Evolutionary conservation across 2,113 vertebrate species (phyloP).

Genomic region (Gadus macrocephalus): DNA sequence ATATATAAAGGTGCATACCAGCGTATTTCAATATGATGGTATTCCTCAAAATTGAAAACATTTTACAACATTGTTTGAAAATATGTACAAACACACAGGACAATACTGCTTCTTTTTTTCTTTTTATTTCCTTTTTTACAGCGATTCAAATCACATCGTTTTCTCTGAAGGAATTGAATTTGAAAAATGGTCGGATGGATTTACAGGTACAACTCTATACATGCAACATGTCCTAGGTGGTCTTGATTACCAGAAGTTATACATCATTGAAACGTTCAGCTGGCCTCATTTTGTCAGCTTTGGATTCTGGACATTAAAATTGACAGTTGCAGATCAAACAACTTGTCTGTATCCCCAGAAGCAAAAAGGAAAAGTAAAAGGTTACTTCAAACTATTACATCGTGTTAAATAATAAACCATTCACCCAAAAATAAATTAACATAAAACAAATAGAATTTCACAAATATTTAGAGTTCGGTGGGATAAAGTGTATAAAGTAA

Average conservation of each 20-base stretch:
- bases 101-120: no score
- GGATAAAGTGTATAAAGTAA: constrained; percentile 30
- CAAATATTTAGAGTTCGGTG: constrained; percentile 18
- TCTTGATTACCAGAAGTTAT: constrained; percentile 60
- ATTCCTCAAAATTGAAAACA: no score
- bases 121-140: no score
- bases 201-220: constrained; percentile 28
- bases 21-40: no score
- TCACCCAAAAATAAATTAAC: constrained; percentile 64
- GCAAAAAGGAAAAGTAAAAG: constrained; percentile 66
- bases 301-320: constrained; percentile 60
- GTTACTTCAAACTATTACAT: constrained; percentile 58
- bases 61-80: no score
- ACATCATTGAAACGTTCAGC: constrained; percentile 59
- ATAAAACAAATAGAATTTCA: constrained; percentile 28
- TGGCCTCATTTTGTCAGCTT: constrained; percentile 52
- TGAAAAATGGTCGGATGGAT: constrained; percentile 16
- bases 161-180: constrained; percentile 1
- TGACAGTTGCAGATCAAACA: constrained; percentile 53
- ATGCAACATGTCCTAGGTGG: constrained; percentile 9
- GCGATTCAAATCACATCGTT: background rate
- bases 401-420: constrained; percentile 59
- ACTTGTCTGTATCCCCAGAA: constrained; percentile 53
- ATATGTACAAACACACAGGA: no score
- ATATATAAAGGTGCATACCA: no score